phyloP scores from a whole-genome alignment of 2,797 vertebrate species.

The Adrianichthys oophorus region DNA sequence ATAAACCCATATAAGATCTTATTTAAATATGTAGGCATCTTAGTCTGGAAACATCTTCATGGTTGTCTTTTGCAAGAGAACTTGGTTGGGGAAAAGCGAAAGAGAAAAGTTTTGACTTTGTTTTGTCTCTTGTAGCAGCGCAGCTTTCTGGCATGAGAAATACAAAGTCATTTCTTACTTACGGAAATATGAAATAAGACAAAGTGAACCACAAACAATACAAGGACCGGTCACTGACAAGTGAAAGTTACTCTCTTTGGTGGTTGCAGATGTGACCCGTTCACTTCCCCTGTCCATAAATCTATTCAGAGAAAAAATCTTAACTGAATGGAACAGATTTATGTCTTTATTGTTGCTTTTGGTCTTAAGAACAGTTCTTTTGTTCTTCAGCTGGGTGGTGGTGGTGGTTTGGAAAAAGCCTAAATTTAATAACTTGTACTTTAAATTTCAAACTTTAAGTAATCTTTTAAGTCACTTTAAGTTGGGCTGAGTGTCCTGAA shows the following conservation, averaged over 20 bases:
- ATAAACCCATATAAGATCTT: too few relatives aligned
- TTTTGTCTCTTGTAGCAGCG: too few relatives aligned
- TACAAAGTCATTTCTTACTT: not conserved
- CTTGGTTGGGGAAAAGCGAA: too few relatives aligned
- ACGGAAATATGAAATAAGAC: constrained; percentile 1
- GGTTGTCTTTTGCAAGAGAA: too few relatives aligned
- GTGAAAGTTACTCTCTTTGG: constrained; percentile 49
- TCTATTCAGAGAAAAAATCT: constrained; percentile 52
- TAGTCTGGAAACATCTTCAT: too few relatives aligned
- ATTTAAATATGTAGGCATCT: too few relatives aligned
- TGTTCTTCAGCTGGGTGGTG: constrained; percentile 35
- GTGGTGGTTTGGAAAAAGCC: constrained; percentile 38
- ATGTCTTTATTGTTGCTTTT: constrained; percentile 59
- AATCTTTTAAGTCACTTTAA: too few relatives aligned
- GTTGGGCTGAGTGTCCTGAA: too few relatives aligned
- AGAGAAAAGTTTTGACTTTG: too few relatives aligned
- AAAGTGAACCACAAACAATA: constrained; percentile 45
- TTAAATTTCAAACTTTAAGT: constrained; percentile 19
- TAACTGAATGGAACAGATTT: constrained; percentile 58
- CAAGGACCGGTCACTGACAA: constrained; percentile 33
- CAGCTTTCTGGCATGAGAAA: too few relatives aligned
- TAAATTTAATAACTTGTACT: constrained; percentile 44
- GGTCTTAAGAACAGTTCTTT: constrained; percentile 52
- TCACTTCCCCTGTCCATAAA: constrained; percentile 60
- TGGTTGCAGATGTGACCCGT: constrained; percentile 50